Evolutionary conservation across 2,888 invertebrate genomes (phyloP).

Genomic region (Drosophila greeni): DNA sequence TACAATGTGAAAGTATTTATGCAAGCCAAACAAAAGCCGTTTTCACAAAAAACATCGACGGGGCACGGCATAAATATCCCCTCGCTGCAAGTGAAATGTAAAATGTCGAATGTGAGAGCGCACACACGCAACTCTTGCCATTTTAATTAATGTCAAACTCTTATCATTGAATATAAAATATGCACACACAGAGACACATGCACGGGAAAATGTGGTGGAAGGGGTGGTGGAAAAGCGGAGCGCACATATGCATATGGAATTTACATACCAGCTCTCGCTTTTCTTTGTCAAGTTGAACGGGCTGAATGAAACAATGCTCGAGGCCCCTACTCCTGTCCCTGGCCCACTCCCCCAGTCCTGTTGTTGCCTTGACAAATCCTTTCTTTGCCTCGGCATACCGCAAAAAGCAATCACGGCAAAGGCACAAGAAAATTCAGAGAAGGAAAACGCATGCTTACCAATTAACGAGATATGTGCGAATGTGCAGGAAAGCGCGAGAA

Average conservation of each 20-base stretch:
- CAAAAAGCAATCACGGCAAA: constrained; percentile 63
- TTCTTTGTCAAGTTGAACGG: constrained; percentile 66
- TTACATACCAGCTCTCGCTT: constrained; percentile 57
- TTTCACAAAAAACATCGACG: constrained; percentile 23
- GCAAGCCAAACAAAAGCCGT: constrained; percentile 48
- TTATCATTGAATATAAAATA: constrained; percentile 52
- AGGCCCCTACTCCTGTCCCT: neutral
- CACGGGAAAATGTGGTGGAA: neutral
- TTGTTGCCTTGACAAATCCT: constrained; percentile 26
- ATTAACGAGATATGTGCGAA: constrained; percentile 69
- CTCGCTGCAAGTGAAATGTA: constrained; percentile 46
- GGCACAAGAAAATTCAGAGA: constrained; percentile 45
- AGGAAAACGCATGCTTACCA: constrained; percentile 58
- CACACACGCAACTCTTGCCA: constrained; percentile 52
- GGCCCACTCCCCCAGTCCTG: neutral
- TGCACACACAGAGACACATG: constrained; percentile 20
- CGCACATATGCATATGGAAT: constrained; percentile 56
- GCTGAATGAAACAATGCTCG: constrained; percentile 60
- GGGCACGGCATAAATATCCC: constrained; percentile 40
- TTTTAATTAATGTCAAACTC: constrained; percentile 61
- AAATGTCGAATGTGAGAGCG: constrained; percentile 45
- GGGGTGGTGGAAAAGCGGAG: constrained; percentile 10
- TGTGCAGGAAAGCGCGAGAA: constrained; percentile 46
- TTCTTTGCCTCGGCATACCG: constrained; percentile 43
- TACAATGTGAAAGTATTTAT: constrained; percentile 45